Percentiles rank a stretch among this genome's conserved stretches.
These are phyloP conservation scores for Etheostoma spectabile DNA, from an alignment of 2,113 vertebrate species.

Conservation along the genomic window DNA sequence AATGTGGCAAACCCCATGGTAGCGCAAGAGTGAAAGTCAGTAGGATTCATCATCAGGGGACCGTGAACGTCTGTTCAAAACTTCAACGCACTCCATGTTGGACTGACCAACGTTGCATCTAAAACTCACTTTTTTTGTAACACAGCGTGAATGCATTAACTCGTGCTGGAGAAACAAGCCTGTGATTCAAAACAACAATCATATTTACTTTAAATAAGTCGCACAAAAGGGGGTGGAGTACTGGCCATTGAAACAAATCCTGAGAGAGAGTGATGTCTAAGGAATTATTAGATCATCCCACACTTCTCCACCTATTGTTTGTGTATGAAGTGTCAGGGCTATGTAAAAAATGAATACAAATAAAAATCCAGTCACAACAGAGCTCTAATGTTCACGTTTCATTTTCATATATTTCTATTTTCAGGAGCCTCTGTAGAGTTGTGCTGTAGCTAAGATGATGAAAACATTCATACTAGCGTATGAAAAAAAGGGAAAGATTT, in stretches of 20 bases:
- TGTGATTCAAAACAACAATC: neutral
- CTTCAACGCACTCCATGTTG: no score
- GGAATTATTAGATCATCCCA: neutral
- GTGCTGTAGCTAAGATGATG: neutral
- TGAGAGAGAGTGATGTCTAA: neutral
- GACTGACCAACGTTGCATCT: neutral
- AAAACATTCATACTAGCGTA: neutral
- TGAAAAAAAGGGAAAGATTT: neutral
- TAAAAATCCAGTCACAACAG: no score
- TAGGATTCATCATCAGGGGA: no score
- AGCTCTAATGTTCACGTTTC: no score
- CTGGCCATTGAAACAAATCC: neutral
- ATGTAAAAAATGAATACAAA: no score
- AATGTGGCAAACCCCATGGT: no score
- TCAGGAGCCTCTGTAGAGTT: neutral
- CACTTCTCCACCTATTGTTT: neutral
- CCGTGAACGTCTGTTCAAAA: no score
- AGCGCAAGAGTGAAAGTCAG: no score
- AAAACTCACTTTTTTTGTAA: neutral
- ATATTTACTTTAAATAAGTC: constrained; percentile 12
- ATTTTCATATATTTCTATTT: no score
- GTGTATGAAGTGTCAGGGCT: no score
- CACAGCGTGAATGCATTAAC: neutral
- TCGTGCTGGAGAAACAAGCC: no score
- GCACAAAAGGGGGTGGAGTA: neutral